phyloP scores from a whole-genome alignment of 2,113 vertebrate genomes.

The Mellivora capensis region DNA sequence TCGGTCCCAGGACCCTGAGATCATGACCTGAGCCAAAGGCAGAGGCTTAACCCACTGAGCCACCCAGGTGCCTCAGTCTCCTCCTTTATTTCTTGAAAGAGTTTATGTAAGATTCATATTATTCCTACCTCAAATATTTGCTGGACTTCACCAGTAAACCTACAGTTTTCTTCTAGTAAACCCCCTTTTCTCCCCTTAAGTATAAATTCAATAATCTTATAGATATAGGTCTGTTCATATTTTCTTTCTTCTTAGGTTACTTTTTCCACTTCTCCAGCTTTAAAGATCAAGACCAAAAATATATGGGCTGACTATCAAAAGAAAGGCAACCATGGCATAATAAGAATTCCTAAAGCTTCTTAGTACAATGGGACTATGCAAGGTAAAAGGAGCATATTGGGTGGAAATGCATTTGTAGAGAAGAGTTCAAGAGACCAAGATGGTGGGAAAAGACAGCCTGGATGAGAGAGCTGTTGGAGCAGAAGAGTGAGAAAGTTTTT shows the following conservation, averaged over 20 bases:
- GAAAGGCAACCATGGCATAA: not conserved
- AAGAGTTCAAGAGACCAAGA: not conserved
- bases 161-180: not conserved
- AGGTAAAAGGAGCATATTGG: rapidly evolving
- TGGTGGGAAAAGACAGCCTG: not conserved
- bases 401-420: not conserved
- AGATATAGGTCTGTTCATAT: not conserved
- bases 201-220: not conserved
- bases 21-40: too few relatives aligned
- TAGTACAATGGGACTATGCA: not conserved
- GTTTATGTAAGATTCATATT: not conserved
- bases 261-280: not conserved
- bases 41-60: too few relatives aligned
- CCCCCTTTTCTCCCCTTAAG: not conserved
- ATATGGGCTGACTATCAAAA: not conserved
- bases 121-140: not conserved
- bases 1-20: too few relatives aligned
- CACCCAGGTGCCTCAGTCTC: too few relatives aligned
- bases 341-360: not conserved
- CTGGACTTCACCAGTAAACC: not conserved
- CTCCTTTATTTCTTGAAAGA: not conserved
- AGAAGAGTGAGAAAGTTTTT: not conserved
- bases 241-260: not conserved
- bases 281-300: not conserved
- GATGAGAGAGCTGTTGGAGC: not conserved